A percentile compares a stretch with the other conserved stretches of the same genome.
Conservation (phyloP, 2,888 invertebrate genomes). For the Parnassius smintheus region DNA sequence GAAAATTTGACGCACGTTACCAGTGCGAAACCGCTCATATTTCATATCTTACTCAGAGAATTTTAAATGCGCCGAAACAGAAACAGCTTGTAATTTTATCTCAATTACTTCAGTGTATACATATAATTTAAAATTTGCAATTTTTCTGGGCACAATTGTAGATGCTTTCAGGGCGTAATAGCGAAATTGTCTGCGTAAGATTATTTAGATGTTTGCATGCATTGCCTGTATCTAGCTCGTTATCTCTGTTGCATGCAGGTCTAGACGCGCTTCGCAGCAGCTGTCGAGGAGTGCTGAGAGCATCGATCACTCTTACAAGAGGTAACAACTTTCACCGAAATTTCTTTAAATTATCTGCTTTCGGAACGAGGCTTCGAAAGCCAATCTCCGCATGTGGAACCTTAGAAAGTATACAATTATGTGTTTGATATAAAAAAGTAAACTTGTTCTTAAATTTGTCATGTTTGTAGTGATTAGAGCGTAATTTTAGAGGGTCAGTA, state of each 20-base stretch:
- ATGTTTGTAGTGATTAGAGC: not conserved
- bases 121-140: no score
- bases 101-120: no score
- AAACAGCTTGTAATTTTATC: not conserved
- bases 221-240: constrained; percentile 73
- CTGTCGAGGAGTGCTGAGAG: constrained; percentile 85
- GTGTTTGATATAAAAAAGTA: constrained; percentile 3
- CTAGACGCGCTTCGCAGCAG: constrained; percentile 93
- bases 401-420: constrained; percentile 15
- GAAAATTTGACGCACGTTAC: constrained; percentile 10
- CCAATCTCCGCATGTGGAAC: constrained; percentile 3
- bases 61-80: constrained; percentile 2
- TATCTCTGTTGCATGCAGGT: constrained; percentile 85
- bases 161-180: not conserved
- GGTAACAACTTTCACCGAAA: constrained; percentile 63
- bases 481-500: not conserved
- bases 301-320: constrained; percentile 81
- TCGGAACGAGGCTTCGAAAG: constrained; percentile 4
- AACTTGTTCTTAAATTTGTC: not conserved
- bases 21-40: constrained; percentile 29
- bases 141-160: no score
- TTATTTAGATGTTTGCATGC: constrained; percentile 62
- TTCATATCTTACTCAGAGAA: constrained; percentile 28
- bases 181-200: constrained; percentile 45
- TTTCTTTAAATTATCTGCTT: constrained; percentile 15